Percentiles rank a stretch among this genome's conserved stretches.
These are phyloP conservation scores for Malachius bipustulatus DNA, from an alignment of 2,888 invertebrate genomes.

Conservation along the genomic window DNA sequence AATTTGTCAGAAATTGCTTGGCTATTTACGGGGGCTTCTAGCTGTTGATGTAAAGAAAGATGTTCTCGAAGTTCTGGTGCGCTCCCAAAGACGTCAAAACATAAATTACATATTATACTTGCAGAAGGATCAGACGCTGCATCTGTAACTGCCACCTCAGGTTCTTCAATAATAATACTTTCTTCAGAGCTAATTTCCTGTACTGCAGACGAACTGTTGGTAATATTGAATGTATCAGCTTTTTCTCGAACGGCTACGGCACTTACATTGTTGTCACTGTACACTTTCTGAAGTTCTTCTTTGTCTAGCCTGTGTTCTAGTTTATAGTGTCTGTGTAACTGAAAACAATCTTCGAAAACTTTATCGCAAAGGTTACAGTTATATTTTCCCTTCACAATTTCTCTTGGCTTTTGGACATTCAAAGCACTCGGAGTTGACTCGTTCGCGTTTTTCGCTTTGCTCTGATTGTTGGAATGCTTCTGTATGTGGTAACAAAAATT, in stretches of 20 bases:
- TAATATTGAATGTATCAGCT: no score
- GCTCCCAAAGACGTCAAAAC: not conserved
- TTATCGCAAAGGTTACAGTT: constrained; percentile 17
- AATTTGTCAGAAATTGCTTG: no score
- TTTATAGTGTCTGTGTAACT: constrained; percentile 20
- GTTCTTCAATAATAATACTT: no score
- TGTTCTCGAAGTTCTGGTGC: not conserved
- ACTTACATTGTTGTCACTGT: no score
- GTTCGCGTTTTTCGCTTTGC: not conserved
- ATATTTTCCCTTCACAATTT: constrained; percentile 14
- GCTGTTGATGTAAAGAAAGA: not conserved
- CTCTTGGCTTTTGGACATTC: not conserved
- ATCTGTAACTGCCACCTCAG: not conserved
- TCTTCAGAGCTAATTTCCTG: no score
- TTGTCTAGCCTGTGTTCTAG: constrained; percentile 13
- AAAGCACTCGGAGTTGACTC: not conserved
- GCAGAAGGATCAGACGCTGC: not conserved
- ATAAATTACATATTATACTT: not conserved
- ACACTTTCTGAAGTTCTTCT: no score
- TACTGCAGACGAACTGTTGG: no score
- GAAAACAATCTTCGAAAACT: constrained; percentile 21
- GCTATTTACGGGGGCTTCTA: not conserved
- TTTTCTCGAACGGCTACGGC: no score
- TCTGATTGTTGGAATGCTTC: not conserved
- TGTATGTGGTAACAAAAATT: not conserved